Percentiles rank a stretch among this genome's conserved stretches.
These are phyloP conservation scores for Tetragonula clypearis DNA, from an alignment of 1,140 invertebrate genomes.

Conservation along the genomic window DNA sequence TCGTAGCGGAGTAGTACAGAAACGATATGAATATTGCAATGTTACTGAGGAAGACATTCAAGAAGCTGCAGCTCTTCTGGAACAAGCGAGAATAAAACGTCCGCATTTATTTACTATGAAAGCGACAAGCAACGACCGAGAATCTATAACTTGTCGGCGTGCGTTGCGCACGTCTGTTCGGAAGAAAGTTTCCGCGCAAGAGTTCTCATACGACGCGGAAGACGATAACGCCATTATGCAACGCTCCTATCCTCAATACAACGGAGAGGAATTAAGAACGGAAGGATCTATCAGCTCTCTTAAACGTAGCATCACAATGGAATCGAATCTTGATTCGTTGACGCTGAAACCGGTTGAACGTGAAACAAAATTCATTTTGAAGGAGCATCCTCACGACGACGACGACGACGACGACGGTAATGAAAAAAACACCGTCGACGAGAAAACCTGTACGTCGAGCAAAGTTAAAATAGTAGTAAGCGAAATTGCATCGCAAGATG, in stretches of 20 bases:
- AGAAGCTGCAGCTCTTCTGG: constrained; percentile 69
- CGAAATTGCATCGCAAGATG: constrained; percentile 52
- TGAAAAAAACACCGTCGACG: constrained; percentile 13
- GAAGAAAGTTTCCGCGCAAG: neutral
- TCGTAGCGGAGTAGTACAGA: constrained; percentile 76
- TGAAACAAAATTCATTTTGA: constrained; percentile 37
- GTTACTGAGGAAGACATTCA: constrained; percentile 70
- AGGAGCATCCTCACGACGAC: constrained; percentile 13
- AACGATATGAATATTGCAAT: constrained; percentile 69
- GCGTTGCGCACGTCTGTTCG: constrained; percentile 11
- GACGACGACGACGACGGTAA: constrained; percentile 39
- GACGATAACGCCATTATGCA: constrained; percentile 6
- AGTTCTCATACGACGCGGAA: constrained; percentile 12
- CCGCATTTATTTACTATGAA: constrained; percentile 55
- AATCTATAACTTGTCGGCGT: neutral
- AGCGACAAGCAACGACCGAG: constrained; percentile 40
- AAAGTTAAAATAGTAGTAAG: constrained; percentile 75
- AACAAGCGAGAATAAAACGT: constrained; percentile 63
- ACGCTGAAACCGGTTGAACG: constrained; percentile 54
- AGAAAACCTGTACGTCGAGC: constrained; percentile 60
- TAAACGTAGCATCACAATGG: constrained; percentile 71
- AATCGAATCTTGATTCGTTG: constrained; percentile 71
- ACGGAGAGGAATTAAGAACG: constrained; percentile 29
- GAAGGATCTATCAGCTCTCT: constrained; percentile 51
- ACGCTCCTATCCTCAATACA: constrained; percentile 2